Percentiles rank a stretch among this genome's conserved stretches.
Conservation (phyloP, 2,113 vertebrate genomes). For the Eulacestoma nigropectus region DNA sequence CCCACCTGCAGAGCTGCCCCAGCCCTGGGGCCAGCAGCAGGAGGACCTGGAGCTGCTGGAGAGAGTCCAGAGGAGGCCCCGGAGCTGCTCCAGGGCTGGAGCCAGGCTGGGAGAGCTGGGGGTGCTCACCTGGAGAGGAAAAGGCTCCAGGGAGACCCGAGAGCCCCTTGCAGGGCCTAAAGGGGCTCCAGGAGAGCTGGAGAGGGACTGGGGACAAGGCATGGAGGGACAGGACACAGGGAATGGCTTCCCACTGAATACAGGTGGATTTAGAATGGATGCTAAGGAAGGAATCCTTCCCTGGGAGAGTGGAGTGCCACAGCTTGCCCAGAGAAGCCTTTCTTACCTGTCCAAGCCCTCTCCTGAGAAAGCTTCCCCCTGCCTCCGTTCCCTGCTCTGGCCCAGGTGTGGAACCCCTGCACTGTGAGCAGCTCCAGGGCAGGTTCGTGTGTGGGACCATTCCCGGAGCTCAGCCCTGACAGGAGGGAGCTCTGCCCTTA, state of each 20-base stretch:
- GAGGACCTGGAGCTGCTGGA: background rate
- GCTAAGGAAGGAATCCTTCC: background rate
- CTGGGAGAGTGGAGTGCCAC: background rate
- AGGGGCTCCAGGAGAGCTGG: background rate
- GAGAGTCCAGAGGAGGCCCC: background rate
- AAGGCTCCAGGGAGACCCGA: background rate
- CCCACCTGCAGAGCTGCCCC: background rate
- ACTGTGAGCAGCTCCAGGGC: background rate
- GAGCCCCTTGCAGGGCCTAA: background rate
- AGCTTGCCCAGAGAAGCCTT: background rate
- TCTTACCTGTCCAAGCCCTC: background rate
- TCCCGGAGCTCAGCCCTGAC: background rate
- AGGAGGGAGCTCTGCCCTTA: background rate
- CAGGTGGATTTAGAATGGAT: background rate
- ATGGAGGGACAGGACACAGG: background rate
- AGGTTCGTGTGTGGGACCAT: accelerated
- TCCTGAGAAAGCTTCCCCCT: background rate
- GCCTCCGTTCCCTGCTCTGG: background rate
- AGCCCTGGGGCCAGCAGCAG: background rate
- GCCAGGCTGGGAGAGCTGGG: background rate
- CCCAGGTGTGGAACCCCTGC: background rate
- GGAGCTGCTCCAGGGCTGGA: background rate
- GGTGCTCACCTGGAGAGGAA: background rate
- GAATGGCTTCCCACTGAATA: too few relatives aligned
- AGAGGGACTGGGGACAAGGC: background rate